Percentiles rank a stretch among this genome's conserved stretches.
Evolutionary conservation across 2,113 vertebrate species (phyloP).

Genomic region (Lepus timidus): DNA sequence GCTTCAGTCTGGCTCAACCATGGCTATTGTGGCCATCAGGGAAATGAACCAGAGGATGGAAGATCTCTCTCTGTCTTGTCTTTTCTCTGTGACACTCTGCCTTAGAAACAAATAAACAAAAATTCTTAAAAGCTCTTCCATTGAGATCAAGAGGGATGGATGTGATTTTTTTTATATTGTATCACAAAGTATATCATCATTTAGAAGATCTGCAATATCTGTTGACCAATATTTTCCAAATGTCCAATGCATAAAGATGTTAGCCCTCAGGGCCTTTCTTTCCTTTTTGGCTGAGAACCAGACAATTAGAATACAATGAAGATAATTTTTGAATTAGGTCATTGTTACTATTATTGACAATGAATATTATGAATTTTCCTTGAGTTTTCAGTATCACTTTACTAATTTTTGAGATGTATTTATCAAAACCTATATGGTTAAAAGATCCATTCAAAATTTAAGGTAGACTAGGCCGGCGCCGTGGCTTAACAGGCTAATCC

Average conservation of each 20-base stretch:
- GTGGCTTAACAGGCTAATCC: no score
- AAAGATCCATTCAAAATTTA: constrained; percentile 30
- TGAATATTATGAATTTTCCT: constrained; percentile 8
- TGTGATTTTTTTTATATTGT: not conserved
- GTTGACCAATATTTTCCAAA: not conserved
- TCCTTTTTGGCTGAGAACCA: not conserved
- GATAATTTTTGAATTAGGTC: not conserved
- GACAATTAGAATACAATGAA: not conserved
- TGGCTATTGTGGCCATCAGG: no score
- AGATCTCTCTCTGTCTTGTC: no score
- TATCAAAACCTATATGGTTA: not conserved
- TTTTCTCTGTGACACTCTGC: no score
- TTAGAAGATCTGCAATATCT: not conserved
- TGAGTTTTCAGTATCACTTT: constrained; percentile 26
- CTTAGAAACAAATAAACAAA: no score
- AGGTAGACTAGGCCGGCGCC: not conserved
- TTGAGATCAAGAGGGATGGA: not conserved
- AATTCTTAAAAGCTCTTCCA: no score
- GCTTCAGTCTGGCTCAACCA: no score
- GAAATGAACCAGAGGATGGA: no score
- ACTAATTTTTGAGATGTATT: constrained; percentile 46
- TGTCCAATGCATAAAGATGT: not conserved
- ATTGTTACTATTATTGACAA: not conserved
- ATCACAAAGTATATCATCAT: not conserved
- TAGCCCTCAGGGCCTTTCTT: not conserved